Conservation (phyloP, 2,113 vertebrate species). For the Smithornis capensis region DNA sequence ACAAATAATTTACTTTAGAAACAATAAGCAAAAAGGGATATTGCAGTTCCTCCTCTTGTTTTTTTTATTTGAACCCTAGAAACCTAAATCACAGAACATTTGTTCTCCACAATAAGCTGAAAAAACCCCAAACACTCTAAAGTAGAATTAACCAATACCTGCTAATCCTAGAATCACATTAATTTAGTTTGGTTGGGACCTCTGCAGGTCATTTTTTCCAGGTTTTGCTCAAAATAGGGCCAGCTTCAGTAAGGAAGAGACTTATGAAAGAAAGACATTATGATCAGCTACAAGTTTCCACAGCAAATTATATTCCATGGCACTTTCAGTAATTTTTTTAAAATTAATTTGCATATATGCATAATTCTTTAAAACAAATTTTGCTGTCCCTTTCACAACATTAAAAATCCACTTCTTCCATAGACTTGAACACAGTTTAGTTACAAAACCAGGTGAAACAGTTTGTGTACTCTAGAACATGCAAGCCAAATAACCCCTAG, state of each 20-base stretch:
- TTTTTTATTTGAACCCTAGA: not conserved
- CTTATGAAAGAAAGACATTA: not conserved
- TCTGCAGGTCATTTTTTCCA: not conserved
- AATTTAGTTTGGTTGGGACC: not conserved
- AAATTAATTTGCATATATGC: not conserved
- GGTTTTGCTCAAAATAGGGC: not conserved
- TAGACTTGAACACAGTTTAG: not conserved
- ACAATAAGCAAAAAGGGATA: not conserved
- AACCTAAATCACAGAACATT: not conserved
- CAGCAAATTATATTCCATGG: not conserved
- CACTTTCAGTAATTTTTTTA: not conserved
- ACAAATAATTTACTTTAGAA: not conserved
- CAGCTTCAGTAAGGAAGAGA: not conserved
- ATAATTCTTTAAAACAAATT: not conserved
- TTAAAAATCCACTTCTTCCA: not conserved
- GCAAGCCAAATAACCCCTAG: not conserved
- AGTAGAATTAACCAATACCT: not conserved
- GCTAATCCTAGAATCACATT: not conserved
- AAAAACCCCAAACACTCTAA: not conserved
- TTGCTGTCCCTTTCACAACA: rapidly evolving
- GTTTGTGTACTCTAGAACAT: not conserved
- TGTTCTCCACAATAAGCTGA: not conserved
- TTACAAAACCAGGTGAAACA: not conserved
- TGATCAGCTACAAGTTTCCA: not conserved
- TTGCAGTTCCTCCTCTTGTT: not conserved